These are phyloP conservation scores for Homarus gammarus DNA, from an alignment of 2,888 invertebrate genomes.

Conservation along the genomic window DNA sequence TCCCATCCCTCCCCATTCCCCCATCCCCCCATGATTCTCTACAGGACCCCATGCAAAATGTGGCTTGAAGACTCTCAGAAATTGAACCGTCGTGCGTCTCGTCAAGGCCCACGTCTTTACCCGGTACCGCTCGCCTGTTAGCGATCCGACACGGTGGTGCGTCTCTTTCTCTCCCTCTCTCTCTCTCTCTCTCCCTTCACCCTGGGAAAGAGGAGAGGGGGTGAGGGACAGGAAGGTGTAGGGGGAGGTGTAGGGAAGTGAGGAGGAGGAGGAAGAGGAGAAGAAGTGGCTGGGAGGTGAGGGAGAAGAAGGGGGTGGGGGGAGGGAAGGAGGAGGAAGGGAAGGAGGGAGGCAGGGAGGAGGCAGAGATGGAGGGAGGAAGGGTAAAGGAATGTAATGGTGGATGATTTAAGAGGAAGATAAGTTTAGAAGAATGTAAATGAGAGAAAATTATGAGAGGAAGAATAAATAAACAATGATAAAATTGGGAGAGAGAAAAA, in stretches of 20 bases:
- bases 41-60: too few species aligned
- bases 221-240: slow-evolving; percentile 11
- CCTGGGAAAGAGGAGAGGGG: neutral
- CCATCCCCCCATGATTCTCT: neutral
- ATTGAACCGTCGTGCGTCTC: too few species aligned
- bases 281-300: neutral
- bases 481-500: neutral
- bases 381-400: neutral
- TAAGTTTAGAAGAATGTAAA: neutral
- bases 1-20: neutral
- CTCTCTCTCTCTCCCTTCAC: neutral
- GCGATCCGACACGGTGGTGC: too few species aligned
- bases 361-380: neutral
- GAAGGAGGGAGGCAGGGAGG: neutral
- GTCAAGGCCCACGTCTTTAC: too few species aligned
- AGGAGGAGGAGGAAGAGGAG: neutral
- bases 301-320: neutral
- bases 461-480: neutral
- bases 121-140: too few species aligned
- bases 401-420: neutral
- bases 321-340: neutral
- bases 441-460: neutral
- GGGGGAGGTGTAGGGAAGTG: neutral
- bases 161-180: too few species aligned
- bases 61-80: too few species aligned